Base-by-base conservation (phyloP, 2,888 invertebrate species). In the Coelogynopora nodosa region DNA sequence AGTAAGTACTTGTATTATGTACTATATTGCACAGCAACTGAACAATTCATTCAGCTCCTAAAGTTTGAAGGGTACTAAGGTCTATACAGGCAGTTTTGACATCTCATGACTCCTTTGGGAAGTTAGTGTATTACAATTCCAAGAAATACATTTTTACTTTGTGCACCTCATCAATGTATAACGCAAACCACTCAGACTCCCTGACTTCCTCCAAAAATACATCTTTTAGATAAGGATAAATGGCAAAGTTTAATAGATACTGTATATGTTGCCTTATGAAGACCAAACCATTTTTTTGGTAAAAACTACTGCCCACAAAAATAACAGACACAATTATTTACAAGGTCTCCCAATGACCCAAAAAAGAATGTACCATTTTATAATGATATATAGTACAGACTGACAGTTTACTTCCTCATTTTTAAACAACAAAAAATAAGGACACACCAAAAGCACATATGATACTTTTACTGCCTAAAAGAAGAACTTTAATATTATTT, bases 191-290 rank as follows among this genome's bases (percentile, higher is more conserved):
- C 74, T 74, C 74, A 74, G 74, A 74, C 49, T 49, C 49, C 49
- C 5, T 49, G 49, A 49, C 74, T 74, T 74, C 74, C 74, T 74
- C 74, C 74, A 74, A 74, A 74, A 74, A 10, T n/a, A 23, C 74
- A 74, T 74, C 74, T 74, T 74, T 74, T 23, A 74, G 74, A 74
- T 74, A 74, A 74, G 27, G 74, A 74, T 74, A 74, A 74, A 74
- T 5, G 18, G 74, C 27, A 74, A 23, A 13, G 74, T 74, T 74
- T 74, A 13, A 74, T 74, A 74, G 74, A 74, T 74, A n/a, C n/a
- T n/a, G n/a, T n/a, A n/a, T n/a, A 74, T 74, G 74, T 74, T 74
- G 74, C 74, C 74, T 74, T 74, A 74, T 74, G 2, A 74, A 5
- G 74, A 74, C 74, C 74, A 74, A 74, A 74, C 74, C 23, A 10